phyloP scores from a whole-genome alignment of 2,888 invertebrate genomes.

The Belgica antarctica region DNA sequence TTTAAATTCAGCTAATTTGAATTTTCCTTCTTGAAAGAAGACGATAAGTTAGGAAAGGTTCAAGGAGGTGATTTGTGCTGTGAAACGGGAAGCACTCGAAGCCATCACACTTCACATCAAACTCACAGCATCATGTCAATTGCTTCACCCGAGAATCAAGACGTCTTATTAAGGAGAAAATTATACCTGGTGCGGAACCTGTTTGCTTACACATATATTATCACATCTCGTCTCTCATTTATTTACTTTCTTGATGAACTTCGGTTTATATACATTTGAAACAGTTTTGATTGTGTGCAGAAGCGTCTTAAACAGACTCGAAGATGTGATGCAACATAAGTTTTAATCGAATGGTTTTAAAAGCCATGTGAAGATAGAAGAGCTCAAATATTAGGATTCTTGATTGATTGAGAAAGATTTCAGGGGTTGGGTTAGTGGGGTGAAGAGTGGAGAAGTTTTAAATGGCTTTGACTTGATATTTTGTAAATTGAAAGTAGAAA shows the following conservation, averaged over 20 bases:
- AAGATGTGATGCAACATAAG: slow-evolving; percentile 34
- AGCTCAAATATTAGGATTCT: background rate
- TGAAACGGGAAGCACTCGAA: slow-evolving; percentile 10
- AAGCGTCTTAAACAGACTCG: background rate
- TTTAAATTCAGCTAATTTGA: slow-evolving; percentile 1
- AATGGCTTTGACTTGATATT: no score
- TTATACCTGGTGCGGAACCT: slow-evolving; percentile 13
- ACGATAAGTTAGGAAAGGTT: slow-evolving; percentile 21
- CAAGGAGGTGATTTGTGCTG: background rate
- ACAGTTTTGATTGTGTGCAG: background rate
- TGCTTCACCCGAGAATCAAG: slow-evolving; percentile 29
- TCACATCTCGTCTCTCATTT: slow-evolving; percentile 1
- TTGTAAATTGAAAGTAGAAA: no score
- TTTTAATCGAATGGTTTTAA: slow-evolving; percentile 22
- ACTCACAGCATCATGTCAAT: slow-evolving; percentile 41
- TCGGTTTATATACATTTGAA: slow-evolving; percentile 16
- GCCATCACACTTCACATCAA: background rate
- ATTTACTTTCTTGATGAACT: slow-evolving; percentile 43
- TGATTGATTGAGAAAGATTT: no score
- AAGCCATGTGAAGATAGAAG: background rate
- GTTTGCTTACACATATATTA: slow-evolving; percentile 32
- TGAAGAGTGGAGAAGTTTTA: no score
- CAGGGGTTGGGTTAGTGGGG: no score
- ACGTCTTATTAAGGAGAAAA: slow-evolving; percentile 33
- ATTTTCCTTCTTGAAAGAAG: no score